Base-by-base conservation (phyloP, 2,797 vertebrate species). In the Semotilus atromaculatus region DNA sequence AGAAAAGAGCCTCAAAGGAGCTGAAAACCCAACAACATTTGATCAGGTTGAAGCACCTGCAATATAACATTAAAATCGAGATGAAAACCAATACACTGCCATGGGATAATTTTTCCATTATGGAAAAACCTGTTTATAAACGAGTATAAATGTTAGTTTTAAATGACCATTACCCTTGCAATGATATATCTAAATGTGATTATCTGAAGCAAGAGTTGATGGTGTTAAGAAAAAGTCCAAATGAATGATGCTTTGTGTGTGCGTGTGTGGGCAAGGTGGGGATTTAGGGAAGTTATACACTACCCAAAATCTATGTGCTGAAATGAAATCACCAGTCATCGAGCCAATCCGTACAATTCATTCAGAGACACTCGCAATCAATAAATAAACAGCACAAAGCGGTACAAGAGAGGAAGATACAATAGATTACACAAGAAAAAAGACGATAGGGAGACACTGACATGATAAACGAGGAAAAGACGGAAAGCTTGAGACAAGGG, bases 171-270 rank as follows among this genome's bases (percentile, higher is more conserved):
- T 85, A 58, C 73, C 53, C 43, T 62, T 67, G 48, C n/a, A 13
- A 29, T 86, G 84, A 86, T 86, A 62, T 77, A 88, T 88, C 71
- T 84, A 67, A 72, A 77, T 71, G 76, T 88, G 87, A 88, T 86
- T 86, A 81, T 86, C 82, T 84, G 67, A 34, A 64, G 67, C 75
- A 51, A 80, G 55, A 85, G 64, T 80, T 81, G 72, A 86, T 81
- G 60, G 45, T 83, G 81, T 62, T 48, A 53, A 48, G 81, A 88
- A 76, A 72, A 70, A 83, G 45, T 83, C 68, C 21, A 85, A 76
- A 79, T 82, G 71, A 85, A 23, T 82, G 38, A 81, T 72, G 26
- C 38, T 81, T 60, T 81, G n/a, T 60, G 43, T 67, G 40, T 19
- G 71, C 4, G 13, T 62, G 55, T 60, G 51, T 60, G 53, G 36